Evolutionary conservation across 2,888 invertebrate species (phyloP), one percentile per base, ranked within the genome.

Genomic region (Nesidiocoris tenuis): DNA sequence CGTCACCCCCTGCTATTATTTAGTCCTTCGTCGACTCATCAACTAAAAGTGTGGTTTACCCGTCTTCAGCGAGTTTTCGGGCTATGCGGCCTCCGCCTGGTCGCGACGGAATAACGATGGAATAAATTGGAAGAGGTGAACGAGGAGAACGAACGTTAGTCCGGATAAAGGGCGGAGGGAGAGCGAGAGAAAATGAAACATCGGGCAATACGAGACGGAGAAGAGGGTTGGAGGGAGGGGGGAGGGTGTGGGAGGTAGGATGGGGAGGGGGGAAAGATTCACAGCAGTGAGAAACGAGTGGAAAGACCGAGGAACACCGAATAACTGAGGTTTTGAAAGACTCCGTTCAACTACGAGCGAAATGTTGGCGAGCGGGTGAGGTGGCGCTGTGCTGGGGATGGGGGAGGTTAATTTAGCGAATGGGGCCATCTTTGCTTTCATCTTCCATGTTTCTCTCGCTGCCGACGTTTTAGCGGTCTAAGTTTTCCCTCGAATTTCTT

Each of bases 21-120:
- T 68, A 22, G 70, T 70, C 70, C 70, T 70, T 59, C 70, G 24
- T 59, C 59, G 59, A 70, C 70, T 59, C 70, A 70, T 70, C 70
- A 70, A 25, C 70, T 59, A 70, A 59, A n/a, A 70, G 70, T 70
- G 70, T 24, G 70, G 70, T 59, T 70, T 59, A 54, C n/a, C 70
- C 59, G 70, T 70, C 57, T 70, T 70, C 59, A 70, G 57, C 55
- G 22, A 67, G 67, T 67, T 67, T 19, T 39, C 39, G 39, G 5
- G 3, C 39, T 7, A 39, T 7, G 12, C 39, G 39, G 39, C 39
- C 39, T 3, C 39, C 39, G 3, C 39, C 39, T 39, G 3, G 39
- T 39, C 39, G 3, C 12, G 39, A 39, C 3, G 39, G 39, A 39
- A 39, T 39, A 39, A 39, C 39, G 39, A 39, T 39, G 39, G 39